phyloP scores from a whole-genome alignment of 2,797 vertebrate genomes.

The Molossus molossus region DNA sequence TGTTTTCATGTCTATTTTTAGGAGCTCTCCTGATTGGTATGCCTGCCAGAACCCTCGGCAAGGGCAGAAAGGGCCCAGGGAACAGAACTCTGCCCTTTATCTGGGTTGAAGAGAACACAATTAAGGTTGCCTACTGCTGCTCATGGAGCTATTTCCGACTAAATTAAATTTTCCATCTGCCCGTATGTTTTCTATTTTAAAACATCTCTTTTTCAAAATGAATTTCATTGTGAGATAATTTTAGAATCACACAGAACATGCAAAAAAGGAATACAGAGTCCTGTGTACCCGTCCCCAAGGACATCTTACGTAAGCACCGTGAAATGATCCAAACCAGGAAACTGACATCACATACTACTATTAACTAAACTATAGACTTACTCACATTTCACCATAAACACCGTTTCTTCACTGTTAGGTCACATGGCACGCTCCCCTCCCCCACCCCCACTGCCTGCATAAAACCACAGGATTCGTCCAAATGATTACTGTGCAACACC shows the following conservation, averaged over 20 bases:
- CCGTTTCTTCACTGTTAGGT: neutral
- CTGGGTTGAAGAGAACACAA: neutral
- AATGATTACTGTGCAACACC: neutral
- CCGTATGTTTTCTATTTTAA: neutral
- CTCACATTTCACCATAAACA: slow-evolving; percentile 1
- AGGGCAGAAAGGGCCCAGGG: neutral
- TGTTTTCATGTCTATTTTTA: slow-evolving; percentile 6
- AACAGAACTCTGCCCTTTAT: neutral
- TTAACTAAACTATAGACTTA: neutral
- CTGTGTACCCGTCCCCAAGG: neutral
- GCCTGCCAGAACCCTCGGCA: neutral
- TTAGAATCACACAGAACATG: neutral
- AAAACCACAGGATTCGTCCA: neutral
- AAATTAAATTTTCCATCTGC: slow-evolving; percentile 13
- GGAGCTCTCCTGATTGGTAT: neutral
- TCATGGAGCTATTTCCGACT: neutral
- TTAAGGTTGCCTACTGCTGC: neutral
- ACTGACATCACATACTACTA: neutral
- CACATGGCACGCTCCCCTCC: neutral
- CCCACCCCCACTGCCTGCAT: neutral
- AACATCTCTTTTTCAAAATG: slow-evolving; percentile 44
- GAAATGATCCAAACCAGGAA: neutral
- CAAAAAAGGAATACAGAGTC: neutral
- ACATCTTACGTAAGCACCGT: neutral
- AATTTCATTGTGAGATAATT: slow-evolving; percentile 45